Conservation (phyloP, 2,113 vertebrate genomes). For the Hemibagrus wyckioides region DNA sequence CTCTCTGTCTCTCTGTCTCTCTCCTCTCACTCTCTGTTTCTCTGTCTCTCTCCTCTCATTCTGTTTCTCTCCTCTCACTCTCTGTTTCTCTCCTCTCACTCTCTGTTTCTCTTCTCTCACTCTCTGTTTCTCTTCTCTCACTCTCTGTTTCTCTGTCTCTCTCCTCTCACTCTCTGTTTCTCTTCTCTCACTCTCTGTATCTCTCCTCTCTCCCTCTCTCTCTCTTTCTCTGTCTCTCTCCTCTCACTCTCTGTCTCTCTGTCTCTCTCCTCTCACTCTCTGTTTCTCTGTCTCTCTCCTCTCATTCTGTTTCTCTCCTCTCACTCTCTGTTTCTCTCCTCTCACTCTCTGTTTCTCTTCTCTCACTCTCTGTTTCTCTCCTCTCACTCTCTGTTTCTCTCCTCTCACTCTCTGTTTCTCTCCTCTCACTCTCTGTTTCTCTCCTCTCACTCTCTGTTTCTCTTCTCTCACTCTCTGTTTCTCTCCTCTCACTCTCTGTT, state of each 20-base stretch:
- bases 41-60: too few species aligned
- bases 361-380: slow-evolving; percentile 3
- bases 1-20: not conserved
- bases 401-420: not conserved
- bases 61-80: not conserved
- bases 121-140: not conserved
- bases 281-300: too few species aligned
- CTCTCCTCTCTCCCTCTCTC: not conserved
- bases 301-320: too few species aligned
- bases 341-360: too few species aligned
- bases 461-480: not conserved
- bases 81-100: too few species aligned
- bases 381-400: not conserved
- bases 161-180: slow-evolving; percentile 2
- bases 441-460: too few species aligned
- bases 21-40: not conserved
- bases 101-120: not conserved
- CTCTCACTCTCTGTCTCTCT: not conserved
- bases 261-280: too few species aligned
- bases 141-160: not conserved
- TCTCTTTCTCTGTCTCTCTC: slow-evolving; percentile 9
- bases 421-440: not conserved
- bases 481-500: not conserved
- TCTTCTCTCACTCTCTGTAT: too few species aligned
- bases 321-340: slow-evolving; percentile 3